Base-by-base conservation (phyloP, 2,888 invertebrate species). In the Stenchaetothrips biformis region DNA sequence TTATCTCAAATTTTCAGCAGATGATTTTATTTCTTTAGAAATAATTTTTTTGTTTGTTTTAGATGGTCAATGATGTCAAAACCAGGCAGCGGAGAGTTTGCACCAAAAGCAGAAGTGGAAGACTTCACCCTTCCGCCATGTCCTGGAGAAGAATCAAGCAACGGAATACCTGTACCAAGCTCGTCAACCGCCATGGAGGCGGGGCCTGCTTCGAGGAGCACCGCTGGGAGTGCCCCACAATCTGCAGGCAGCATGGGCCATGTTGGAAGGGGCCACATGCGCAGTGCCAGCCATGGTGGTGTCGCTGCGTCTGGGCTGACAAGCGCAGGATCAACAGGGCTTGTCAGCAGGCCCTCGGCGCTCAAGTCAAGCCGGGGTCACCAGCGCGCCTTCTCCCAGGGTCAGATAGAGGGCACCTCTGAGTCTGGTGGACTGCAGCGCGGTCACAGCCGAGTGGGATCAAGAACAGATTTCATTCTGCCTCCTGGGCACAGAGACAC, bases 251-350 rank as follows among this genome's bases (percentile, higher is more conserved):
- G 21, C 27, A 48, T 79, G 67, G 62, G 67, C 0, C 80, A 80
- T 77, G 80, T 80, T 78, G 78, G 78, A 79, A 85, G 84, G 82
- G 88, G 88, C 1, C 95, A 95, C 87, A 91, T 92, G 82, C 91
- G 95, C 82, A 95, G 95, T 84, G 92, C 94, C 84, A 95, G 95
- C 87, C 95, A 95, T 89, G 95, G 95, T 80, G 95, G 95, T 81
- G 90, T 91, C 48, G 87, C 89, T 27, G 84, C 86, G 77, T 82
- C 82, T 7, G 84, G 87, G 25, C 86, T 87, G 79, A 85, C 85
- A 80, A 85, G 85, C 67, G 85, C 86, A 27, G 86, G 86, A 47
- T 85, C 85, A 25, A 84, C 85, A 27, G 83, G 83, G 7, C 81
- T 83, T 48, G 86, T 87, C 62, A 89, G 90, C 7, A 89, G 94